Percentiles rank a stretch among this genome's conserved stretches.
Evolutionary conservation across 2,113 vertebrate genomes (phyloP).

Genomic region (Melanerpes aurifrons): DNA sequence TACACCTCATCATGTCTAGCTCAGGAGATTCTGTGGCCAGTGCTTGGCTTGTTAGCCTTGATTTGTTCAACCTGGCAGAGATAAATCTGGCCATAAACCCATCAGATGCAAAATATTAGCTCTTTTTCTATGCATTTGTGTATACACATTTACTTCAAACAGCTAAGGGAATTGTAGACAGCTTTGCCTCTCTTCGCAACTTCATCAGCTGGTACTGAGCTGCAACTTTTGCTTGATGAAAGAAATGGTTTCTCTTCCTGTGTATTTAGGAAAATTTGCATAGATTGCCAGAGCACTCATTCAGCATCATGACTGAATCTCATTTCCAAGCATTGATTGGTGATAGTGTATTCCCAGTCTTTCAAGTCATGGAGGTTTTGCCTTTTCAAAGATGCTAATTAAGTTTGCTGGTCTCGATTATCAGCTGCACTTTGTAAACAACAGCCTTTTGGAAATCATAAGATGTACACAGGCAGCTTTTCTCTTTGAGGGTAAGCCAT

Average conservation of each 20-base stretch:
- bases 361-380: neutral
- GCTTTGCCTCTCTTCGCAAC: neutral
- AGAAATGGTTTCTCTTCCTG: neutral
- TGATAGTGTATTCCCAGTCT: neutral
- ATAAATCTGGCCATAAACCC: neutral
- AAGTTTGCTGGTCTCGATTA: slow-evolving; percentile 22
- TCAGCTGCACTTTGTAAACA: slow-evolving; percentile 18
- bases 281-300: neutral
- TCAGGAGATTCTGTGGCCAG: neutral
- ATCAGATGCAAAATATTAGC: neutral
- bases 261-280: neutral
- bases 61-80: neutral
- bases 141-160: neutral
- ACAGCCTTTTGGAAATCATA: neutral
- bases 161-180: neutral
- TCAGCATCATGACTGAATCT: neutral
- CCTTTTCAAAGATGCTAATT: slow-evolving; percentile 14
- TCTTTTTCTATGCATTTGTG: neutral
- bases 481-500: neutral
- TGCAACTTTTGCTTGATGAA: neutral
- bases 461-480: neutral
- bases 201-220: neutral
- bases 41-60: neutral
- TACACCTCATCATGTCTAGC: neutral
- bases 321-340: neutral